Base-by-base conservation (phyloP, 2,113 vertebrate genomes). In the Columba janthina region DNA sequence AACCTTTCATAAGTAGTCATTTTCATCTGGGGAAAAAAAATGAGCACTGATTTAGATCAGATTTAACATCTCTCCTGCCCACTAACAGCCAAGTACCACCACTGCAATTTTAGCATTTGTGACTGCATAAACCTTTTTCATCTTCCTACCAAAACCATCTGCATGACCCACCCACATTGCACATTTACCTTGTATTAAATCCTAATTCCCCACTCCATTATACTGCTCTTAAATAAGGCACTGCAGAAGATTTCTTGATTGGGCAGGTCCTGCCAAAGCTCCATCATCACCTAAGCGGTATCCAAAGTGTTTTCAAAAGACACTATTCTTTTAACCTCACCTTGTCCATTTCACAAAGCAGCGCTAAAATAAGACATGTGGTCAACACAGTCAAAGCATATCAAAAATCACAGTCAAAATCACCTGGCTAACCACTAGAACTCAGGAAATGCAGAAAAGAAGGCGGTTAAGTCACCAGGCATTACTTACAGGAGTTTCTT, bases 1-100 rank as follows among this genome's bases (percentile, higher is more conserved):
- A 95, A 75, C 79, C 85, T 95, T 95, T 90, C 74, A 29, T 83
- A 95, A 96, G 86, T 50, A 95, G 92, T 66, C 80, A 80, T 97
- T 94, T 96, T 91, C 76, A 94, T 94, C 74, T 78, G 61, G 76
- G 60, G 86, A 56, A 87, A 92, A 56, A 92, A 95, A 96, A 90
- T 38, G 54, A 48, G 93, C 36, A 79, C 40, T 76, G 74, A 79
- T 70, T 88, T 65, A 56, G 72, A 95, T 95, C 29, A 94, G 82
- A 90, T 91, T 96, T 87, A 90, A 93, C 40, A 79, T 74, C 26
- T 48, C 65, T 90, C 65, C 74, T 85, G 83, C 69, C 57, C 90
- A 65, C 76, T 93, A 93, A 90, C 21, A 92, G 73, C 69, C 89
- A 89, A 97, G 73, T 66, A 95, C 67, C 83, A 93, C 40, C 70